Base-by-base conservation (phyloP, 2,888 invertebrate species). In the Ormyrus labotus region DNA sequence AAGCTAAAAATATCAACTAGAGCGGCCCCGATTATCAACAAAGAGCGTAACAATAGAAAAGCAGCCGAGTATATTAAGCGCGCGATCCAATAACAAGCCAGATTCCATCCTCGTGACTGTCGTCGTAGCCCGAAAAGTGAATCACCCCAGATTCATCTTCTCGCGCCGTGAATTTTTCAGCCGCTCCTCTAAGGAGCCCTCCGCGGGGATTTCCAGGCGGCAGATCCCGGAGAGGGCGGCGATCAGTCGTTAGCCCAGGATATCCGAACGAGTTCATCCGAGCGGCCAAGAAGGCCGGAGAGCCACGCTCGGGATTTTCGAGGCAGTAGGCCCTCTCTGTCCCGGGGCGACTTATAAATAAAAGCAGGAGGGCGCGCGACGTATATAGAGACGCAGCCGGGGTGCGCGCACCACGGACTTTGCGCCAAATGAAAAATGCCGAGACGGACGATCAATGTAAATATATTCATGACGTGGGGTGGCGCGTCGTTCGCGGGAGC, bases 381-480 rank as follows among this genome's bases (percentile, higher is more conserved):
- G 78, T 82, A 77, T 82, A 77, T 75, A 78, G 34, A 34, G 34
- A 34, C 80, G 78, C 79, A 71, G 78, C 81, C 11, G 81, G 74
- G 77, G 63, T 75, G 78, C 34, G 34, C 80, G 77, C 79, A 69
- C 81, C 81, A 8, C 81, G 74, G 77, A 65, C 78, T 76, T 50
- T 80, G 82, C 60, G 83, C 84, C 85, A 85, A 86, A 85, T 87
- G 87, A 87, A 86, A 86, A 83, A 83, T 83, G 80, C 80, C 80
- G 89, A 88, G 88, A 88, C 87, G 86, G 87, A 86, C 90, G 89
- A 90, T 90, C 90, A 90, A 90, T 90, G 90, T 90, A 90, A 90
- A 90, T 90, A 90, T 90, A 90, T 90, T 90, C 90, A 90, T 90
- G 90, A 90, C 88, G 86, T 89, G 88, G 89, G 88, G 89, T 89